These are phyloP conservation scores for Myotis vivesi DNA, from an alignment of 2,797 vertebrate genomes.

Conservation along the genomic window DNA sequence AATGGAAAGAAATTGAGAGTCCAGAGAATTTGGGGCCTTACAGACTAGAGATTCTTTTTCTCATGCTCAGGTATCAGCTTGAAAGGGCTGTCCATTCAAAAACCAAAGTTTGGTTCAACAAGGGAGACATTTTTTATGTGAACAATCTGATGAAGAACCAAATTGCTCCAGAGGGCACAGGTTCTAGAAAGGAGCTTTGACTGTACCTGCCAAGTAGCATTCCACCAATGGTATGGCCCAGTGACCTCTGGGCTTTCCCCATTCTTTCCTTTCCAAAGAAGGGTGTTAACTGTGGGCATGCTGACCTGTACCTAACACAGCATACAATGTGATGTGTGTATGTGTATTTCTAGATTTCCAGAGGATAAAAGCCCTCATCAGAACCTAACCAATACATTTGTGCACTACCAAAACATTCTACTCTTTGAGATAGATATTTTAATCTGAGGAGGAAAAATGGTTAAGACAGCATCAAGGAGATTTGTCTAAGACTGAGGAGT, in stretches of 20 bases:
- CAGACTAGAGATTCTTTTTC: no score
- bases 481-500: slow-evolving; percentile 37
- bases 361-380: not conserved
- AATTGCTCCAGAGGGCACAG: no score
- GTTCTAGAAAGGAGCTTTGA: no score
- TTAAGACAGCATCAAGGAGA: not conserved
- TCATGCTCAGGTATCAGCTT: no score
- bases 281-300: not conserved
- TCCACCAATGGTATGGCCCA: no score
- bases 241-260: not conserved
- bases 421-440: not conserved
- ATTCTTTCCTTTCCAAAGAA: not conserved
- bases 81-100: no score
- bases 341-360: not conserved
- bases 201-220: not conserved
- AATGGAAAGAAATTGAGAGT: not conserved
- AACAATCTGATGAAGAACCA: no score
- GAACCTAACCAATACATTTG: not conserved
- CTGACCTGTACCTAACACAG: not conserved
- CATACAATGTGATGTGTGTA: not conserved
- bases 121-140: no score
- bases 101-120: no score
- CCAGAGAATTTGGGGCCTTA: not conserved
- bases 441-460: not conserved
- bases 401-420: not conserved